Base-by-base conservation (phyloP, 2,113 vertebrate genomes). In the Capreolus pygargus region DNA sequence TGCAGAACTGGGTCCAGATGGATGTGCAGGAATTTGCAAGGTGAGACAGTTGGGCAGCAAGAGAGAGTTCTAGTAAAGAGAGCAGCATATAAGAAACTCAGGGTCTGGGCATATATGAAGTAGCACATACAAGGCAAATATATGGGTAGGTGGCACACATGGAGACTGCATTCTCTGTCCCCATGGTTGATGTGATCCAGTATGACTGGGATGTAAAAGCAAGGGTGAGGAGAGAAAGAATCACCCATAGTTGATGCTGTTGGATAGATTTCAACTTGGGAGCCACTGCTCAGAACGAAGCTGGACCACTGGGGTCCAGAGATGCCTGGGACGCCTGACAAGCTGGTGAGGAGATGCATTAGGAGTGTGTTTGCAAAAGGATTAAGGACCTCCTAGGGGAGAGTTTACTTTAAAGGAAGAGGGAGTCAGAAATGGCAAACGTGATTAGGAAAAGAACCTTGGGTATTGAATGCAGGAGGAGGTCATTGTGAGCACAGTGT, bases 101-200 rank as follows among this genome's bases (percentile, higher is more conserved):
- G 84, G 54, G 23, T 27, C 33, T 33, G 60, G 79, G 54, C 78
- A 55, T 11, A 15, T 30, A 3, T 21, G 16, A 57, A 47, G 6
- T 58, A 55, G 4, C 58, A 30, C 14, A 12, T 6, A 15, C 3
- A 1, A 21, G 54, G 54, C 36, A 28, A 0, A 0, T 60, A 14
- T 33, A 30, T 3, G 84, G 28, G 19, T 23, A 47, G 17, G 14
- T 78, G 64, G 52, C 23, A 11, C 6, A 33, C 1, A 1, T 2
- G 2, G 15, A 45, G 55, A 45, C 21, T 16, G 55, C n/a, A 23
- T 82, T 54, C 33, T 82, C 23, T 1, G 0, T 33, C 27, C 27
- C 27, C n/a, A 7, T 67, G 52, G n/a, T 36, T 57, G 8, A 13
- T 2, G 23, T n/a, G 45, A 36, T 28, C 17, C 33, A 58, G 33